These are phyloP conservation scores for Megaceryle alcyon DNA, from an alignment of 2,797 vertebrate genomes.

Conservation along the genomic window DNA sequence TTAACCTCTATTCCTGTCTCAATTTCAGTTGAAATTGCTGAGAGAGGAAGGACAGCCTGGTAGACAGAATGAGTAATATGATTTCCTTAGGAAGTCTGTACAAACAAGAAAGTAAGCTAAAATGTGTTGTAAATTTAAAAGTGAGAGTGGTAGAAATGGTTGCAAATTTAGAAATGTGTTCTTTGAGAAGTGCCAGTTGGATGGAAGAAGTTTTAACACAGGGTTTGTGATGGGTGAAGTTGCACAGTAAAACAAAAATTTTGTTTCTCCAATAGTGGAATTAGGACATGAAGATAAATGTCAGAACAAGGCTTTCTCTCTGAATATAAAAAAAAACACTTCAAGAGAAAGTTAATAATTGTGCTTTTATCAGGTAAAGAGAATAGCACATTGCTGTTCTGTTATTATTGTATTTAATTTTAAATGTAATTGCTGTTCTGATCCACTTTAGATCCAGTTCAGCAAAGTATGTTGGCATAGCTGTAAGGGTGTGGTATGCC, in stretches of 20 bases:
- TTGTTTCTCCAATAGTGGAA: not conserved
- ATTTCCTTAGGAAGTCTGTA: not conserved
- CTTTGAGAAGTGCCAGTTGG: not conserved
- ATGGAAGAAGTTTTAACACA: not conserved
- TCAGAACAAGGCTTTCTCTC: not conserved
- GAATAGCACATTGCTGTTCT: not conserved
- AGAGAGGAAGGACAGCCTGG: not conserved
- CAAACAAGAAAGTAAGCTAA: not conserved
- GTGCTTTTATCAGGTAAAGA: not conserved
- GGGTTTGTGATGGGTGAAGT: not conserved
- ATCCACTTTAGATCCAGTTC: not conserved
- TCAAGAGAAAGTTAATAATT: not conserved
- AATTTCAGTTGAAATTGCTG: not conserved
- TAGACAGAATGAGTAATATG: not conserved
- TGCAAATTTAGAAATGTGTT: not conserved
- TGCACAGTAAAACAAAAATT: not conserved
- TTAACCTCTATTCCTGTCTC: not conserved
- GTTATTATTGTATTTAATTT: not conserved
- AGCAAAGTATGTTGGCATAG: not conserved
- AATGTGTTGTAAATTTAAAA: not conserved
- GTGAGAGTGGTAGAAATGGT: not conserved
- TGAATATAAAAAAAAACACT: not conserved
- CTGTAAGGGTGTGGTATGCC: not conserved
- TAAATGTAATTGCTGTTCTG: not conserved
- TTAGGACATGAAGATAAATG: not conserved